Percentiles rank a stretch among this genome's conserved stretches.
These are phyloP conservation scores for Rugalucina vietnamica DNA, from an alignment of 2,888 invertebrate genomes.

Conservation along the genomic window DNA sequence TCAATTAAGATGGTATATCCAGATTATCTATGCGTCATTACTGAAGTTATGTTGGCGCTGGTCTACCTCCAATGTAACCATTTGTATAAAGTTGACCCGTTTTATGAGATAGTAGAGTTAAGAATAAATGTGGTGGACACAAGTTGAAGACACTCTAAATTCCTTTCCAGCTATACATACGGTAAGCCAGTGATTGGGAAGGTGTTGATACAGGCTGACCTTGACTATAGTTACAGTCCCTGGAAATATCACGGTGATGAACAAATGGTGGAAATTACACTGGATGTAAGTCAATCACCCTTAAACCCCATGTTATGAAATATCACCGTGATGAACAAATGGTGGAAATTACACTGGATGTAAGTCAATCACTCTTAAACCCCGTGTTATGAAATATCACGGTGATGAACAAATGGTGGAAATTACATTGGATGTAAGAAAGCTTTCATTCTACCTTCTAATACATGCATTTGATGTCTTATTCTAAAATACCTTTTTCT, in stretches of 20 bases:
- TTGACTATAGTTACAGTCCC: slow-evolving; percentile 33
- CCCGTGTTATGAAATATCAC: slow-evolving; percentile 53
- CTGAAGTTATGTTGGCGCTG: too few species aligned
- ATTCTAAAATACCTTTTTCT: too few species aligned
- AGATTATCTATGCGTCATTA: too few species aligned
- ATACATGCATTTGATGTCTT: too few species aligned
- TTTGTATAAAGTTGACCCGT: too few species aligned
- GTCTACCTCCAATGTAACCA: too few species aligned
- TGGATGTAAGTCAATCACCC: slow-evolving; percentile 12
- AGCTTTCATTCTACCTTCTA: too few species aligned
- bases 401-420: slow-evolving; percentile 60
- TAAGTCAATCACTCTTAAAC: slow-evolving; percentile 50
- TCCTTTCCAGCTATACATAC: slow-evolving; percentile 86
- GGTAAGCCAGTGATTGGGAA: slow-evolving; percentile 43
- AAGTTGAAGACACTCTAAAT: too few species aligned
- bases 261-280: slow-evolving; percentile 33
- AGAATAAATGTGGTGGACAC: too few species aligned
- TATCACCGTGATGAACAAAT: slow-evolving; percentile 50
- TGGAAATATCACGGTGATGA: slow-evolving; percentile 41
- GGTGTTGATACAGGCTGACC: slow-evolving; percentile 35
- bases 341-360: slow-evolving; percentile 54
- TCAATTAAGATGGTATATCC: too few species aligned
- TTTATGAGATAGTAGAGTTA: too few species aligned
- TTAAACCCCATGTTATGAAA: too few species aligned
- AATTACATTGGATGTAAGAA: slow-evolving; percentile 47